Evolutionary conservation across 2,113 vertebrate species (phyloP).

Genomic region (Ceratotherium simum): DNA sequence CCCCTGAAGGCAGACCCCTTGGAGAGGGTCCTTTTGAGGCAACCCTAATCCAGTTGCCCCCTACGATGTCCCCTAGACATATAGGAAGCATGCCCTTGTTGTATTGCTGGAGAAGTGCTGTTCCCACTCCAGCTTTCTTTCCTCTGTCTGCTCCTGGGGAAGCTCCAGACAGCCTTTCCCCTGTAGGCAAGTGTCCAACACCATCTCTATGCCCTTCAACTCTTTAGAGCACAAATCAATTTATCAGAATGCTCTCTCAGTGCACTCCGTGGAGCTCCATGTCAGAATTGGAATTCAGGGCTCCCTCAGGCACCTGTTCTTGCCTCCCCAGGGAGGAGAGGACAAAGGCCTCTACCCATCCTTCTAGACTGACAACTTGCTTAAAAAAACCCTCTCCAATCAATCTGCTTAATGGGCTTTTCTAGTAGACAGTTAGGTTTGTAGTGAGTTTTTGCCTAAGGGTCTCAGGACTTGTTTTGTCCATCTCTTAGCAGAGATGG

Average conservation of each 20-base stretch:
- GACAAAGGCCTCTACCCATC: neutral
- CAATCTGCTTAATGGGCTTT: neutral
- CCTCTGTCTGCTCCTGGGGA: neutral
- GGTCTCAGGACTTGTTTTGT: neutral
- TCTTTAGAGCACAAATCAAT: neutral
- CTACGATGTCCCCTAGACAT: neutral
- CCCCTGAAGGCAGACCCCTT: neutral
- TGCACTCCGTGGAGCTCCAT: neutral
- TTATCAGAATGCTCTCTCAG: neutral
- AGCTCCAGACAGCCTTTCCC: neutral
- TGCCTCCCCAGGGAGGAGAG: neutral
- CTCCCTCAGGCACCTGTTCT: neutral
- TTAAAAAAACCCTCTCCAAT: neutral
- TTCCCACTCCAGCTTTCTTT: neutral
- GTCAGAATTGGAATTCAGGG: neutral
- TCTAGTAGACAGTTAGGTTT: neutral
- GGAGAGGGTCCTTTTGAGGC: neutral
- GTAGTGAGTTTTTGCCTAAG: neutral
- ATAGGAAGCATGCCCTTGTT: accelerated
- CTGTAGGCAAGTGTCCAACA: accelerated
- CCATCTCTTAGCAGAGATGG: neutral
- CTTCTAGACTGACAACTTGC: neutral
- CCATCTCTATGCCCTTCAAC: neutral
- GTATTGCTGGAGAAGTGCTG: neutral
- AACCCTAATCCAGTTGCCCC: neutral